A percentile compares a stretch with the other conserved stretches of the same genome.
phyloP scores from a whole-genome alignment of 2,797 vertebrate species.

The Alauda arvensis region DNA sequence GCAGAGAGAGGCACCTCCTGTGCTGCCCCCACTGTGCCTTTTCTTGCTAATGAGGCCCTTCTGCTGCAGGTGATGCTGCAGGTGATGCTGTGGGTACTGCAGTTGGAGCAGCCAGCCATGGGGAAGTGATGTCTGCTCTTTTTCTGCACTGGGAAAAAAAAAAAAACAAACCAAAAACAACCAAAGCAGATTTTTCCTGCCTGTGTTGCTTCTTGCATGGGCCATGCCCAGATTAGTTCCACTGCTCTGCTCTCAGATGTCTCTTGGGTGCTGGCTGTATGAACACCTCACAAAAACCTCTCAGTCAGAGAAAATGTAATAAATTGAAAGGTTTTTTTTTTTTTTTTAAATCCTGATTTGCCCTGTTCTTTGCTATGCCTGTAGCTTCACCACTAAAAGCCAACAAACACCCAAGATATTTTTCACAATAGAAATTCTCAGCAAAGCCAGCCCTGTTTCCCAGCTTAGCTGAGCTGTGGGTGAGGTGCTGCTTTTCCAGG shows the following conservation, averaged over 20 bases:
- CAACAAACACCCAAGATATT: background rate
- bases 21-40: background rate
- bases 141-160: background rate
- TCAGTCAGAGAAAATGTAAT: background rate
- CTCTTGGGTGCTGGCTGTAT: background rate
- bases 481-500: background rate
- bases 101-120: background rate
- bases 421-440: background rate
- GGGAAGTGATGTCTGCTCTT: background rate
- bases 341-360: background rate
- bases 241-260: background rate
- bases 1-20: background rate
- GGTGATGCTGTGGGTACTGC: background rate
- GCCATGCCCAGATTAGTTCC: background rate
- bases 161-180: background rate
- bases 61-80: background rate
- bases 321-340: background rate
- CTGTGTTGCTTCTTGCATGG: background rate
- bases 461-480: background rate
- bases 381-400: background rate
- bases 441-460: background rate
- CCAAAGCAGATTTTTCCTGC: background rate
- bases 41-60: background rate
- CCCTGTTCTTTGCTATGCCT: background rate
- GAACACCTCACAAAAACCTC: accelerated